Percentiles rank a stretch among this genome's conserved stretches.
phyloP scores from a whole-genome alignment of 1,140 invertebrate genomes.

The Aporrectodea caliginosa region DNA sequence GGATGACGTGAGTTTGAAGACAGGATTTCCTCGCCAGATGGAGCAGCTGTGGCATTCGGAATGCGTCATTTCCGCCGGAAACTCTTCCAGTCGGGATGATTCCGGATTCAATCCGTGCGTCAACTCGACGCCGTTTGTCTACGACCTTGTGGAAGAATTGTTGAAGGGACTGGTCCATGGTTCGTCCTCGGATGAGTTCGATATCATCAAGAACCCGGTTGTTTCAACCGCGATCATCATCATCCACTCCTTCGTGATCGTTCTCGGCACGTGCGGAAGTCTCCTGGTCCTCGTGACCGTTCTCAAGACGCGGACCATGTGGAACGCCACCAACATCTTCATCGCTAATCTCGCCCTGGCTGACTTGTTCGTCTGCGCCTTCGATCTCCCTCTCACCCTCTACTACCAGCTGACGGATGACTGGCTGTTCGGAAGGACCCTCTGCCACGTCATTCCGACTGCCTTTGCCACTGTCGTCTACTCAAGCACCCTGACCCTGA shows the following conservation, averaged over 20 bases:
- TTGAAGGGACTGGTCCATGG: too few relatives aligned
- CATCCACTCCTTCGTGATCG: slow-evolving; percentile 22
- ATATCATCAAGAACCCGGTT: slow-evolving; percentile 5
- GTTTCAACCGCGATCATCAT: slow-evolving; percentile 17
- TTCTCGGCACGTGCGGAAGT: slow-evolving; percentile 29
- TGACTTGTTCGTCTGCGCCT: slow-evolving; percentile 31
- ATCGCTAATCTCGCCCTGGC: slow-evolving; percentile 34
- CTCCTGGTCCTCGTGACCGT: slow-evolving; percentile 31
- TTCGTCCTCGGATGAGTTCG: slow-evolving; percentile 14
- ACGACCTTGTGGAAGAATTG: too few relatives aligned
- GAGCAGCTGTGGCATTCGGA: too few relatives aligned
- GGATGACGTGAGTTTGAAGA: too few relatives aligned
- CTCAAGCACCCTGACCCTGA: slow-evolving; percentile 26
- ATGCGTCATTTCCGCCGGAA: too few relatives aligned
- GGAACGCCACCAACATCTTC: slow-evolving; percentile 35
- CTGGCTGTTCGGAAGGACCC: slow-evolving; percentile 25
- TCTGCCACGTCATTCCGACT: slow-evolving; percentile 28
- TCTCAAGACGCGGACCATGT: slow-evolving; percentile 21
- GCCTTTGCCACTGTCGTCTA: slow-evolving; percentile 28
- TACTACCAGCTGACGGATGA: slow-evolving; percentile 26
- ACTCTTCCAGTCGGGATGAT: too few relatives aligned
- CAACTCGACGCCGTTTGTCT: too few relatives aligned
- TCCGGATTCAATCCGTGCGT: too few relatives aligned
- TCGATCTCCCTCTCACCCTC: slow-evolving; percentile 30
- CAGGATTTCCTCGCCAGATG: too few relatives aligned